Evolutionary conservation across 2,888 invertebrate species (phyloP).

Genomic region (Blastobasis lacticolella): DNA sequence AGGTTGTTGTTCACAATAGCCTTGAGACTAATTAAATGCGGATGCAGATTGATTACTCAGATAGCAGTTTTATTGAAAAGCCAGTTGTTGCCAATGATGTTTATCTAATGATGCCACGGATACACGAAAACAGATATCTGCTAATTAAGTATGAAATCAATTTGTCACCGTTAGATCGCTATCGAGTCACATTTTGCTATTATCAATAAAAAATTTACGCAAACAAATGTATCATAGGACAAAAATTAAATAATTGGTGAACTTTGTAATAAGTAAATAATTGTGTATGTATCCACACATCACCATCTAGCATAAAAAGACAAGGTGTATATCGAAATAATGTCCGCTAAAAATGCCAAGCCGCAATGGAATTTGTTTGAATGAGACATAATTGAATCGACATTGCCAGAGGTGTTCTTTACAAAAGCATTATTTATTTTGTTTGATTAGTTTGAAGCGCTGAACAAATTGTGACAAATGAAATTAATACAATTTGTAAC

Average conservation of each 20-base stretch:
- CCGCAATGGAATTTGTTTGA: too few relatives aligned
- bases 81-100: neutral
- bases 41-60: neutral
- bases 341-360: too few relatives aligned
- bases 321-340: too few relatives aligned
- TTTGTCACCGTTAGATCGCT: neutral
- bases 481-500: too few relatives aligned
- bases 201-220: too few relatives aligned
- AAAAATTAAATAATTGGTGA: too few relatives aligned
- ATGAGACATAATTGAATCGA: too few relatives aligned
- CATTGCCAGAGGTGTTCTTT: neutral
- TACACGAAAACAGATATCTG: neutral
- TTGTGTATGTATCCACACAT: too few relatives aligned
- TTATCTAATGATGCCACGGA: neutral
- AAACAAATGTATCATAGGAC: too few relatives aligned
- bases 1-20: neutral
- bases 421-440: slow-evolving; percentile 14
- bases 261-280: too few relatives aligned
- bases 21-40: neutral
- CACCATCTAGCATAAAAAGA: too few relatives aligned
- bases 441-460: slow-evolving; percentile 19
- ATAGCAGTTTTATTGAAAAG: neutral
- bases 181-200: too few relatives aligned
- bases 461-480: neutral
- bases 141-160: neutral